Conservation (phyloP, 2,888 invertebrate species). For the Crematogaster levior region DNA sequence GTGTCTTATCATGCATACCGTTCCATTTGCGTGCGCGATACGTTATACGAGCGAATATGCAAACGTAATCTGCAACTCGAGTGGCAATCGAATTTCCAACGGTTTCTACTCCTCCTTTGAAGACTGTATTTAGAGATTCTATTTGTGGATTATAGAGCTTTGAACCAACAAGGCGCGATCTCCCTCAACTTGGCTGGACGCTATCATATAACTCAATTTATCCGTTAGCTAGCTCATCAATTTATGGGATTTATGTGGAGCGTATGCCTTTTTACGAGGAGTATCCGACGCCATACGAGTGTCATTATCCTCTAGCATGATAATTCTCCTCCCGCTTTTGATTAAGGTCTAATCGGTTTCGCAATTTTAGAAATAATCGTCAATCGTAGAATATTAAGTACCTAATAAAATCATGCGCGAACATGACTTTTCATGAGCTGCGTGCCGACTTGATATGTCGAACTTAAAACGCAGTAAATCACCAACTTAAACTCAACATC, state of each 20-base stretch:
- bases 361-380: neutral
- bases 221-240: constrained; percentile 20
- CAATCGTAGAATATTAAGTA: neutral
- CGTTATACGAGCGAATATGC: neutral
- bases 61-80: constrained; percentile 18
- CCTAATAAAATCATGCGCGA: neutral
- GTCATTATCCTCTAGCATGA: neutral
- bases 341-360: neutral
- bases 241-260: neutral
- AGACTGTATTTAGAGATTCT: constrained; percentile 51
- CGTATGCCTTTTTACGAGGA: neutral
- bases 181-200: neutral
- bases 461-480: too few species aligned
- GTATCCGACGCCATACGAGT: neutral
- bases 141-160: constrained; percentile 36
- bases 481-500: too few species aligned
- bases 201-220: neutral
- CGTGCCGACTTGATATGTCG: too few species aligned
- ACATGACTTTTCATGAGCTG: constrained; percentile 22
- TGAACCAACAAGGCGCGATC: neutral
- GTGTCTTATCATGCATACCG: neutral
- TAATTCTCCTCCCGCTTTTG: neutral
- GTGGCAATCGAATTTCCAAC: constrained; percentile 52
- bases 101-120: constrained; percentile 25
- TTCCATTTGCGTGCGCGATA: neutral